Conservation (phyloP, 1,140 invertebrate genomes). For the Reticulitermes speratus region DNA sequence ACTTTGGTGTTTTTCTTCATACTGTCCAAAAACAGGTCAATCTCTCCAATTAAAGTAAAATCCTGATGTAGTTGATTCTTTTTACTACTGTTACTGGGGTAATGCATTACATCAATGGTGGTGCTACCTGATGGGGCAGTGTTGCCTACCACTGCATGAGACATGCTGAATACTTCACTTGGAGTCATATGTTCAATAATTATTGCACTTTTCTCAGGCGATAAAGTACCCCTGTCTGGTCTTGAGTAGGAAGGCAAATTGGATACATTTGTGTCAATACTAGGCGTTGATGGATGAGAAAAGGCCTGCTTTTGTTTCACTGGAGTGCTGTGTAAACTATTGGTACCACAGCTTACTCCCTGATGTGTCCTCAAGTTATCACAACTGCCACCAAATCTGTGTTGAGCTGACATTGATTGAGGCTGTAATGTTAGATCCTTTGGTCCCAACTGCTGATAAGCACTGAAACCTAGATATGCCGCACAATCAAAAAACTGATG, state of each 20-base stretch:
- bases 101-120: not conserved
- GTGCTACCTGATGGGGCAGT: not conserved
- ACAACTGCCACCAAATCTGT: not conserved
- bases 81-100: not conserved
- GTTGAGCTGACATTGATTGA: not conserved
- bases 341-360: not conserved
- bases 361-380: not conserved
- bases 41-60: not conserved
- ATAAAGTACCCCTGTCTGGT: not conserved
- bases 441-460: not conserved
- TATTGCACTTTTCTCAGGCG: not conserved
- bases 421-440: not conserved
- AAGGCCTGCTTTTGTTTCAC: not conserved
- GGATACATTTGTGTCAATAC: constrained; percentile 25
- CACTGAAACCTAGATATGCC: not conserved
- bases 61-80: not conserved
- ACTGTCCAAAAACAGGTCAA: not conserved
- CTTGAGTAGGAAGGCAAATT: not conserved
- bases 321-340: not conserved
- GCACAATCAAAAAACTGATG: constrained; percentile 22
- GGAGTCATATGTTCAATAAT: not conserved
- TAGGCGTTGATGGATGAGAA: constrained; percentile 42
- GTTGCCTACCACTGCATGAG: not conserved
- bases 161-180: not conserved
- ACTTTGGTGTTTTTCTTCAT: not conserved